Conservation (phyloP, 1,140 invertebrate genomes). For the Meteorus sp. region DNA sequence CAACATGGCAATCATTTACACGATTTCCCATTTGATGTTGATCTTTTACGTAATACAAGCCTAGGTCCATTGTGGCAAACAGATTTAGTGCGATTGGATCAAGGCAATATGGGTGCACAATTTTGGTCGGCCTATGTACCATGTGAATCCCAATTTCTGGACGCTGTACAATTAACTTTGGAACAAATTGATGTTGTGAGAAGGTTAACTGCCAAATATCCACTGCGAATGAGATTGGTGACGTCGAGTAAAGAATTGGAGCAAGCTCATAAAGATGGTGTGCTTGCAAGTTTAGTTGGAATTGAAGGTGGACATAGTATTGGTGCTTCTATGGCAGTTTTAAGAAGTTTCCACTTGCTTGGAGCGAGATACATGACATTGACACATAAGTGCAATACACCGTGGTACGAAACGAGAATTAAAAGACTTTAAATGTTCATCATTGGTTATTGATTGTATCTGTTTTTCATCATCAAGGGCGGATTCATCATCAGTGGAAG, state of each 20-base stretch:
- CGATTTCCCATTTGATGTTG: conserved; percentile 71
- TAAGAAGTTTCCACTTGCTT: conserved; percentile 80
- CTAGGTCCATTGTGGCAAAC: conserved; percentile 59
- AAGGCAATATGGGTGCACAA: conserved; percentile 67
- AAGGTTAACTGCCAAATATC: conserved; percentile 66
- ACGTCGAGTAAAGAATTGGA: conserved; percentile 68
- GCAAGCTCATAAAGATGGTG: conserved; percentile 73
- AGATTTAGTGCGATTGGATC: conserved; percentile 58
- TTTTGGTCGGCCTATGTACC: conserved; percentile 91
- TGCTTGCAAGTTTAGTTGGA: conserved; percentile 81
- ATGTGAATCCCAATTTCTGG: conserved; percentile 78
- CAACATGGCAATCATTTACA: conserved; percentile 70
- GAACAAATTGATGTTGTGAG: conserved; percentile 84
- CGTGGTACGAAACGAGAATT: conserved; percentile 66
- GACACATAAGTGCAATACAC: conserved; percentile 86
- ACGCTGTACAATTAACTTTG: conserved; percentile 77
- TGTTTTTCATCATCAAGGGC: conserved; percentile 42
- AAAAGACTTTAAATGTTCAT: not conserved
- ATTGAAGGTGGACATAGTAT: conserved; percentile 87
- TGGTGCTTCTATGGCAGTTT: conserved; percentile 77
- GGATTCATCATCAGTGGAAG: conserved; percentile 59
- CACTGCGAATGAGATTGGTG: conserved; percentile 59
- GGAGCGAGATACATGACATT: conserved; percentile 84
- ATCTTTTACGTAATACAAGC: conserved; percentile 60
- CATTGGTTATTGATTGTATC: not conserved